Evolutionary conservation across 2,797 vertebrate genomes (phyloP).

Genomic region (Anguilla pacifica): DNA sequence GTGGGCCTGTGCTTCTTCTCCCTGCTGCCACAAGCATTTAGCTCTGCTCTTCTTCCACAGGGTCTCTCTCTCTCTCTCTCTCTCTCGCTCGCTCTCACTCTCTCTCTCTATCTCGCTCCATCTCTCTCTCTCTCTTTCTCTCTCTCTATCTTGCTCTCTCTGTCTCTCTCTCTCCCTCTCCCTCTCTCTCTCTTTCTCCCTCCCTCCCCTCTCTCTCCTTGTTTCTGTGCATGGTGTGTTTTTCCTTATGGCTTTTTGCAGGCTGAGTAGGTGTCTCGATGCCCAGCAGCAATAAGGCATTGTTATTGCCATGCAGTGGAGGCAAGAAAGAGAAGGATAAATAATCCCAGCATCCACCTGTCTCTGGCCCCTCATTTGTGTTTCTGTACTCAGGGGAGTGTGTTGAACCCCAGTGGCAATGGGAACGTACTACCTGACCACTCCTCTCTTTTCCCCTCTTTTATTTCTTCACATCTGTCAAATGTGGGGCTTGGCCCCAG

Average conservation of each 20-base stretch:
- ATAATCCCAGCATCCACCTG: conserved; percentile 4
- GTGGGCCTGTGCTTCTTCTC: background rate
- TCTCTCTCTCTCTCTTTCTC: background rate
- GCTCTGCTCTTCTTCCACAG: background rate
- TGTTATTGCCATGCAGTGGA: background rate
- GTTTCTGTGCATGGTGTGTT: background rate
- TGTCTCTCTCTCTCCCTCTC: background rate
- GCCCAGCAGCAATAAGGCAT: background rate
- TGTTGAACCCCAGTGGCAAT: background rate
- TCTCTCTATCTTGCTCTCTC: background rate
- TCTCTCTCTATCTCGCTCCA: background rate
- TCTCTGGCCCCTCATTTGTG: background rate
- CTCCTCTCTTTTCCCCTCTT: background rate
- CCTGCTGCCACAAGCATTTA: background rate
- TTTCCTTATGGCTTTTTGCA: background rate
- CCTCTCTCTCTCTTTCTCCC: background rate
- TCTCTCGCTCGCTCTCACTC: background rate
- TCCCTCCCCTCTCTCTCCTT: background rate
- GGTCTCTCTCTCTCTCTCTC: background rate
- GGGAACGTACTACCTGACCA: background rate
- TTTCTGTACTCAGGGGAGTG: conserved; percentile 1
- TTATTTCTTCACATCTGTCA: background rate
- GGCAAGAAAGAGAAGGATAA: background rate
- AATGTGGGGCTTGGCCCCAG: background rate
- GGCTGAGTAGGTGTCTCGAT: background rate